Evolutionary conservation across 2,888 invertebrate genomes (phyloP).

Genomic region (Steinernema hermaphroditum): DNA sequence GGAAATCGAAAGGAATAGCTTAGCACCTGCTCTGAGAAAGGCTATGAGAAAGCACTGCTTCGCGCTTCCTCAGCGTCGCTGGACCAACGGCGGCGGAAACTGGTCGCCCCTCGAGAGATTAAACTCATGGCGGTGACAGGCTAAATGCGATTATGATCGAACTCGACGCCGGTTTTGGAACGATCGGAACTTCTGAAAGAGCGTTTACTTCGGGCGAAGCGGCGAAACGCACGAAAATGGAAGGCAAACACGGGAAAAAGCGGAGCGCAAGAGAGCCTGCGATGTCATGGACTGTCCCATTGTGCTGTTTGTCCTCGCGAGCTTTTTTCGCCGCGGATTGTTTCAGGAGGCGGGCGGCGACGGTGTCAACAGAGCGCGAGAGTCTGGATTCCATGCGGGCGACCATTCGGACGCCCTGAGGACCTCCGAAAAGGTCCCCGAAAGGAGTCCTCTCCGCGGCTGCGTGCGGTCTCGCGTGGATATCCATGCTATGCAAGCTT

Average conservation of each 20-base stretch:
- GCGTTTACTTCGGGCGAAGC: no score
- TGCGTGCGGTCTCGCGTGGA: not conserved
- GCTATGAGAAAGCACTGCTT: no score
- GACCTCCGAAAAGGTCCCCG: constrained; percentile 44
- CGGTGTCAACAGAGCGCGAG: constrained; percentile 18
- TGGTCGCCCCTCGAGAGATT: constrained; percentile 15
- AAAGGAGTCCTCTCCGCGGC: not conserved
- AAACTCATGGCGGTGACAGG: not conserved
- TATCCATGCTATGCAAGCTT: not conserved
- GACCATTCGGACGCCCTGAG: constrained; percentile 48
- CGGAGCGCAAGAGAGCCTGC: no score
- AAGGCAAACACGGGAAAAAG: no score
- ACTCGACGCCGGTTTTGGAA: constrained; percentile 23
- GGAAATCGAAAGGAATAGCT: no score
- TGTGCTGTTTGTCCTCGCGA: constrained; percentile 22
- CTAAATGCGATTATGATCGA: constrained; percentile 26
- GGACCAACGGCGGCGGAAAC: constrained; percentile 20
- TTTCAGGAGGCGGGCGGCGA: constrained; percentile 12
- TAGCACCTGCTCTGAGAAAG: no score
- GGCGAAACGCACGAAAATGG: no score
- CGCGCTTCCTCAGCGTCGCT: no score
- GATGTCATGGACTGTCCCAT: constrained; percentile 5
- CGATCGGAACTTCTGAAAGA: not conserved
- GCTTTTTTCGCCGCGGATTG: constrained; percentile 21
- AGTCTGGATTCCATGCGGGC: constrained; percentile 24